Conservation (phyloP, 2,797 vertebrate species). For the Pangasius mekongensis region DNA sequence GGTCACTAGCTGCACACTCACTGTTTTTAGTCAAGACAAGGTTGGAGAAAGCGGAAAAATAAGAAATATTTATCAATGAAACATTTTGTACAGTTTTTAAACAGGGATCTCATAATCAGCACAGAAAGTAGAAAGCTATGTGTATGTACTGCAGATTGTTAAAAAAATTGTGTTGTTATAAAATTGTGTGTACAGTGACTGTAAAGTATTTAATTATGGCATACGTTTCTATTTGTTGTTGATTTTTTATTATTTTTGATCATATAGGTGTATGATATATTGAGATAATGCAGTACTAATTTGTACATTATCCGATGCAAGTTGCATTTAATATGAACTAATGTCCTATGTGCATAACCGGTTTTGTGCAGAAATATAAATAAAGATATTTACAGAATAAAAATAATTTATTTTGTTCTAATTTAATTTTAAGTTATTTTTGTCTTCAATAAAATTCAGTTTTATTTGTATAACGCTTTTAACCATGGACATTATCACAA, state of each 20-base stretch:
- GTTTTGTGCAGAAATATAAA: conserved; percentile 8
- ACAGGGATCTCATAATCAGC: not conserved
- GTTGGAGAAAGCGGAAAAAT: not conserved
- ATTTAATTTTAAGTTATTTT: not conserved
- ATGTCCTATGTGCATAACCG: not conserved
- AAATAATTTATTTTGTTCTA: not conserved
- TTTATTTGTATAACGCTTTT: no score
- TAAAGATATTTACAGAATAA: not conserved
- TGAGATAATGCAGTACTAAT: not conserved
- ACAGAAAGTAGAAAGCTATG: not conserved
- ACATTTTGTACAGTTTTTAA: not conserved
- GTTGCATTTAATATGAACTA: not conserved
- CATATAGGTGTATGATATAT: conserved; percentile 17
- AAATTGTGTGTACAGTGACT: not conserved
- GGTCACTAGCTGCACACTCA: conserved; percentile 1
- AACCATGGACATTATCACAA: no score
- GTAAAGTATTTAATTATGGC: not conserved
- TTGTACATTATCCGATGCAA: not conserved
- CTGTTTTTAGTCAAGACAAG: not conserved
- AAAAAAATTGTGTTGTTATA: not conserved
- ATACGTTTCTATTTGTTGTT: not conserved
- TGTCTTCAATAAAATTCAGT: no score
- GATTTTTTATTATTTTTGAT: not conserved
- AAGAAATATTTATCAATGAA: not conserved
- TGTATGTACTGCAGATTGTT: not conserved